These are phyloP conservation scores for Trichacis sp. DNA, from an alignment of 2,888 invertebrate species.

Conservation along the genomic window DNA sequence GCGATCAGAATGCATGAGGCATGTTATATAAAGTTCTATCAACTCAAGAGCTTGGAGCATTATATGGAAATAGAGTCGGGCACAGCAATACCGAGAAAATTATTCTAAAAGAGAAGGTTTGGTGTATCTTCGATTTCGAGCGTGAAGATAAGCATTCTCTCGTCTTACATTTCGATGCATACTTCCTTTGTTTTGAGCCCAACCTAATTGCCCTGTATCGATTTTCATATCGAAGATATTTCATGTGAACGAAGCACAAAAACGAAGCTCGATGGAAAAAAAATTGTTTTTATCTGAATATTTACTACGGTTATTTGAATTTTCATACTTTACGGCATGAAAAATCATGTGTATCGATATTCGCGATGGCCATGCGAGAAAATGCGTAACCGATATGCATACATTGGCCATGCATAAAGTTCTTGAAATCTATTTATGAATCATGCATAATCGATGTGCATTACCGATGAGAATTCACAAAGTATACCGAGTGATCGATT, in stretches of 20 bases:
- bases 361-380: too few relatives aligned
- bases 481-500: not conserved
- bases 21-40: slow-evolving; percentile 46
- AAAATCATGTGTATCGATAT: too few relatives aligned
- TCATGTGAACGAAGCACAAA: not conserved
- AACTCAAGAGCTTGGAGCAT: slow-evolving; percentile 35
- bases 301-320: too few relatives aligned
- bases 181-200: not conserved
- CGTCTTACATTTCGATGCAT: not conserved
- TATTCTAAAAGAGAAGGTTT: slow-evolving; percentile 31
- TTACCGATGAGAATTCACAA: not conserved
- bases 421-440: not conserved
- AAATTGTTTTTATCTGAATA: too few relatives aligned
- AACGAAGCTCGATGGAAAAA: not conserved
- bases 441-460: slow-evolving; percentile 1
- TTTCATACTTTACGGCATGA: not conserved
- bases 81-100: slow-evolving; percentile 30
- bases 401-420: not conserved
- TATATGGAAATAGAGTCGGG: slow-evolving; percentile 40
- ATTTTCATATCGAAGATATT: not conserved
- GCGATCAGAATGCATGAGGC: slow-evolving; percentile 58
- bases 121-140: slow-evolving; percentile 20
- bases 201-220: not conserved
- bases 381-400: too few relatives aligned
- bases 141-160: not conserved